Conservation (phyloP, 2,888 invertebrate genomes). For the Arge pagana region DNA sequence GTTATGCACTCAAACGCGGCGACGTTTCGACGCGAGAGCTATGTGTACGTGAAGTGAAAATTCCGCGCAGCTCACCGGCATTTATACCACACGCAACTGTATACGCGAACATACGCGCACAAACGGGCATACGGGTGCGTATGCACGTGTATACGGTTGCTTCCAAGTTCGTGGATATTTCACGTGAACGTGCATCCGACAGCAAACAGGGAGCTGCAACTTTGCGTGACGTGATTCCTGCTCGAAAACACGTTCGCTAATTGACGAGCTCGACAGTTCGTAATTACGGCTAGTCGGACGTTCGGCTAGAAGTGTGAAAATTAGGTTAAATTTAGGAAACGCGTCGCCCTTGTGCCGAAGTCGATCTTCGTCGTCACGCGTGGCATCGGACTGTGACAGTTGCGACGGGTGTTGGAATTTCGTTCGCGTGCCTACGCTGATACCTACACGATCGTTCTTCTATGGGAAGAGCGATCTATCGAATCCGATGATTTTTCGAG, state of each 20-base stretch:
- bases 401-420: no score
- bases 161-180: not conserved
- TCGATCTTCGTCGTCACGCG: no score
- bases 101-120: slow-evolving; percentile 3
- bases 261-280: slow-evolving; percentile 16
- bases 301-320: not conserved
- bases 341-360: no score
- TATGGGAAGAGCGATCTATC: no score
- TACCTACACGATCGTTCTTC: no score
- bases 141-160: not conserved
- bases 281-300: slow-evolving; percentile 12
- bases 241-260: slow-evolving; percentile 17
- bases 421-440: no score
- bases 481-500: no score
- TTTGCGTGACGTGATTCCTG: not conserved
- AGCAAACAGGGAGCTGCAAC: not conserved
- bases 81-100: not conserved
- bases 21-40: slow-evolving; percentile 24
- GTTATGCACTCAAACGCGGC: slow-evolving; percentile 29
- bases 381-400: no score
- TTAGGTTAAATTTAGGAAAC: slow-evolving; percentile 3
- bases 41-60: slow-evolving; percentile 8
- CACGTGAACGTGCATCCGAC: not conserved
- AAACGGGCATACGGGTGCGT: not conserved
- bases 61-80: not conserved